Base-by-base conservation (phyloP, 2,113 vertebrate genomes). In the Serinus canaria region DNA sequence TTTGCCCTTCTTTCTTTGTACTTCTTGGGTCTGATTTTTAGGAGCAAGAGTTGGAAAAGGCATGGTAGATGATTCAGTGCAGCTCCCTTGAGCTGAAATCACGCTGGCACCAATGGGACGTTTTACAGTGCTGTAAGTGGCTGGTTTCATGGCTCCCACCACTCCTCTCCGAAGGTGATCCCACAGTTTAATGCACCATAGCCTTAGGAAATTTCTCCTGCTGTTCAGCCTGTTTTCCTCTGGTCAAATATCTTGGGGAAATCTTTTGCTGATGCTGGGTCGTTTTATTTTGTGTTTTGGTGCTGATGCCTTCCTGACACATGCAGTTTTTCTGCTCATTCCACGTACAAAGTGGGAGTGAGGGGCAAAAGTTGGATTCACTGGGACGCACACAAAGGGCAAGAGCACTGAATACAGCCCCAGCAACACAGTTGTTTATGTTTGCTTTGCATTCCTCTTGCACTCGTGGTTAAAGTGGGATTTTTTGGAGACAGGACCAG, bases 1-100 rank as follows among this genome's bases (percentile, higher is more conserved):
- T 59, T 96, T 87, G 92, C 87, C 86, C 44, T 74, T 66, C 78
- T 69, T 50, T 63, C 66, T 94, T 94, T 95, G 93, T 96, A 83
- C 86, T 90, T 94, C 56, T 92, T 82, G 76, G 58, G 83, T 68
- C 53, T 72, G 83, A 82, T 50, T 92, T 83, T 94, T 81, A 96
- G 94, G 70, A 64, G 67, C 0, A 21, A 27, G 80, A 67, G 43
- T 33, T 91, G 94, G 78, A 90, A 83, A 90, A 95, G 66, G 67
- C 63, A 39, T 67, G 89, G 79, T 83, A 43, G 90, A 87, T 91
- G 93, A 85, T 70, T 94, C 93, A 94, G 82, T 12, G 21, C 72
- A 56, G 82, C 70, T 94, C 35, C 75, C 55, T 63, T 59, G 55
- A 69, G 66, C 62, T 2, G 3, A n/a, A 72, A 53, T 62, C 7